Percentiles rank a stretch among this genome's conserved stretches.
phyloP scores from a whole-genome alignment of 2,888 invertebrate genomes.

The Eilema sororculum region DNA sequence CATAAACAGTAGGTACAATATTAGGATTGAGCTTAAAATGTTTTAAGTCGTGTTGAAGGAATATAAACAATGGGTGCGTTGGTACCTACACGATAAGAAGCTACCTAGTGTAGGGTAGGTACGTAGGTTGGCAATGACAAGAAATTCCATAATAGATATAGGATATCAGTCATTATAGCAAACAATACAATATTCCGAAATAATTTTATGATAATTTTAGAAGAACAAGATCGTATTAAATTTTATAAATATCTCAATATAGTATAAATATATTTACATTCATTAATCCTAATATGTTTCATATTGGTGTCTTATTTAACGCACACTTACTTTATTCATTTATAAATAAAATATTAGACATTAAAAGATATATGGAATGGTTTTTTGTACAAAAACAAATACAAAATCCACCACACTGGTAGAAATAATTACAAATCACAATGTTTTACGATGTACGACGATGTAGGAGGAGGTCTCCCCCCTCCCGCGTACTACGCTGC shows the following conservation, averaged over 20 bases:
- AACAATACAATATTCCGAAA: slow-evolving; percentile 76
- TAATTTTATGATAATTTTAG: slow-evolving; percentile 79
- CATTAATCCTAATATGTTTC: slow-evolving; percentile 79
- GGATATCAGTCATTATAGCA: slow-evolving; percentile 73
- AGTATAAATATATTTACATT: slow-evolving; percentile 87
- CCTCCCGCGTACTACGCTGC: slow-evolving; percentile 45
- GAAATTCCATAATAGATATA: slow-evolving; percentile 58
- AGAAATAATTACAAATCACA: slow-evolving; percentile 80
- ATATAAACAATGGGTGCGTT: slow-evolving; percentile 69
- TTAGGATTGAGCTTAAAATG: slow-evolving; percentile 65
- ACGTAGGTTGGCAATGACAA: slow-evolving; percentile 65
- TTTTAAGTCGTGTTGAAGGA: slow-evolving; percentile 58
- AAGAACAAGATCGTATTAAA: slow-evolving; percentile 86
- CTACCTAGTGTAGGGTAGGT: slow-evolving; percentile 58
- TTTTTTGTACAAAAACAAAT: slow-evolving; percentile 86
- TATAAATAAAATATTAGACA: slow-evolving; percentile 82
- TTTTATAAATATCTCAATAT: slow-evolving; percentile 86
- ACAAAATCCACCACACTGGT: slow-evolving; percentile 79
- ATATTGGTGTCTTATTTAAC: slow-evolving; percentile 87
- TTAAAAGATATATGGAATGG: slow-evolving; percentile 85
- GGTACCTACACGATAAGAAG: slow-evolving; percentile 67
- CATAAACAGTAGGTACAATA: slow-evolving; percentile 49
- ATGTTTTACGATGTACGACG: slow-evolving; percentile 68
- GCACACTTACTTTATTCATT: slow-evolving; percentile 78
- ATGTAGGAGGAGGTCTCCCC: slow-evolving; percentile 45